Evolutionary conservation across 1,140 invertebrate genomes (phyloP), one percentile per base, ranked within the genome.

Genomic region (Solenopsis fugax): DNA sequence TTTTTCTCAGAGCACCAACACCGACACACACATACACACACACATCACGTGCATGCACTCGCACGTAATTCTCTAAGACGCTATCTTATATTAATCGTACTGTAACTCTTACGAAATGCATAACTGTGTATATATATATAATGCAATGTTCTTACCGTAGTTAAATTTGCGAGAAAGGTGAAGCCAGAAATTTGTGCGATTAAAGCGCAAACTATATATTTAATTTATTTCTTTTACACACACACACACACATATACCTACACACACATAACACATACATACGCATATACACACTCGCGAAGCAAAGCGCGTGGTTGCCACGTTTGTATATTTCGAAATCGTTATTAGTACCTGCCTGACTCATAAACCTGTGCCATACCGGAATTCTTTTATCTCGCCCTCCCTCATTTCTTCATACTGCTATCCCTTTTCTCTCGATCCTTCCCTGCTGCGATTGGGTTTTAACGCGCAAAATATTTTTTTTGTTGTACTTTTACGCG

Each of bases 71-170:
- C 50, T 48, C 18, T 60, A 48, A 82, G 41, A 82, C 41, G 56
- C 67, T 73, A 84, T 24, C 80, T 84, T 93, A 93, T 91, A 90
- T 90, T 94, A 94, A 90, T 89, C 89, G 89, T 91, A 92, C 89
- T 94, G 93, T 91, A 89, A 94, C 91, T 93, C 92, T 94, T 93
- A 93, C 90, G 90, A 92, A 93, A 73, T 93, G 91, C 92, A 93
- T 95, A 93, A 73, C 41, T 84, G 87, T 91, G 87, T 90, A 87
- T 91, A 87, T 90, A 84, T 89, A 89, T 89, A 87, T 84, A 89
- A 91, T 93, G 91, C 89, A 92, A 92, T 93, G 91, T 94, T 91
- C 92, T 93, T 93, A 93, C 91, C 65, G 89, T 94, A 94, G 92
- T 93, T 90, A 92, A 92, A 93, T 88, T 91, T 58, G 73, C 87